These are phyloP conservation scores for Morinoia aosen DNA, from an alignment of 2,888 invertebrate genomes.

Conservation along the genomic window DNA sequence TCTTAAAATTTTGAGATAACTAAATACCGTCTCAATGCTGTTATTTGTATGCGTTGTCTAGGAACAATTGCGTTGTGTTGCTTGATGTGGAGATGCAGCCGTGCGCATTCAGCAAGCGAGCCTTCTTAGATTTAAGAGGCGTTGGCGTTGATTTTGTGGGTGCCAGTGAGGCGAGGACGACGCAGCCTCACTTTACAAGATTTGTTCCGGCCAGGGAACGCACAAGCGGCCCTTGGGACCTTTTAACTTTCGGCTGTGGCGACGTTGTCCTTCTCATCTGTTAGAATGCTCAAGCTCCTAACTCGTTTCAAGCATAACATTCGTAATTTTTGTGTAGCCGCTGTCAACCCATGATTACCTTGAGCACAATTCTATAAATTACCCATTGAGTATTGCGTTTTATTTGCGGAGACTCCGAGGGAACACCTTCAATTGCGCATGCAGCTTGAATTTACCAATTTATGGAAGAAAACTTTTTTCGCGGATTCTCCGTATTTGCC, in stretches of 20 bases:
- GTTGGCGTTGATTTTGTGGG: not conserved
- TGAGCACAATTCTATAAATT: not conserved
- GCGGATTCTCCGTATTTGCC: too few relatives aligned
- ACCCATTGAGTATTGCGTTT: not conserved
- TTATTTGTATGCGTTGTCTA: not conserved
- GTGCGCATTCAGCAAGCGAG: not conserved
- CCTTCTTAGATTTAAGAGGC: not conserved
- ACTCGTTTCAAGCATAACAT: not conserved
- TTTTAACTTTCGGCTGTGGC: not conserved
- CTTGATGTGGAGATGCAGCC: not conserved
- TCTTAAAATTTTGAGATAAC: not conserved
- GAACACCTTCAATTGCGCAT: not conserved
- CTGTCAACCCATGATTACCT: not conserved
- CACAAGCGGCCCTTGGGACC: not conserved
- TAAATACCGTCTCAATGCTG: not conserved
- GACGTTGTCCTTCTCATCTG: not conserved
- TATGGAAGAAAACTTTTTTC: too few relatives aligned
- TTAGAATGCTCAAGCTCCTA: not conserved
- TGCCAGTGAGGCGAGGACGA: not conserved
- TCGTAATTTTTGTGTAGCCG: not conserved
- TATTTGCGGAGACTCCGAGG: not conserved
- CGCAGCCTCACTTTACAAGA: slow-evolving; percentile 11
- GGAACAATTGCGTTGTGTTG: not conserved
- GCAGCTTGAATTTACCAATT: too few relatives aligned
- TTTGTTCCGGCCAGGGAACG: not conserved